A percentile compares a stretch with the other conserved stretches of the same genome.
These are phyloP conservation scores for Platichthys stellatus DNA, from an alignment of 2,113 vertebrate genomes.

Conservation along the genomic window DNA sequence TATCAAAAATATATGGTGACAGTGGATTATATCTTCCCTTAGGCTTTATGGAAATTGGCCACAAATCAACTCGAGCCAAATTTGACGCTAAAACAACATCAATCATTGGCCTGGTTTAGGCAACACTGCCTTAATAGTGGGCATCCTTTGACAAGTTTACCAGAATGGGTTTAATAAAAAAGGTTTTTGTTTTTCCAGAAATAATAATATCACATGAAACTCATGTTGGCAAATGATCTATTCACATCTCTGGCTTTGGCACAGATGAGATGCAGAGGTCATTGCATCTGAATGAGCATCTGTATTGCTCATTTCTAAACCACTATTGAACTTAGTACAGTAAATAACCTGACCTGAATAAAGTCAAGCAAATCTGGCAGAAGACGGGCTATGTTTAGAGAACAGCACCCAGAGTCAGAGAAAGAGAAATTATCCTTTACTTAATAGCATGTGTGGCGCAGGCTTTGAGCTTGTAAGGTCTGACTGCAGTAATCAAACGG, in stretches of 20 bases:
- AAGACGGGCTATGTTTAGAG: constrained; percentile 71
- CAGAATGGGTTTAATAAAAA: not conserved
- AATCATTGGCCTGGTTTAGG: not conserved
- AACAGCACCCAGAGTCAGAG: constrained; percentile 61
- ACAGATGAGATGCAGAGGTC: constrained; percentile 60
- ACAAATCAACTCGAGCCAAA: constrained; percentile 1
- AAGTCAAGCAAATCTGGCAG: constrained; percentile 68
- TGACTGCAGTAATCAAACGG: constrained; percentile 78
- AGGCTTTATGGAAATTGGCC: not conserved
- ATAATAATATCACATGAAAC: constrained; percentile 5
- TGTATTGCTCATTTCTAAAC: constrained; percentile 57
- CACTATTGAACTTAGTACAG: constrained; percentile 72
- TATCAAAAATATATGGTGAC: constrained; percentile 31
- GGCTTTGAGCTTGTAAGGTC: constrained; percentile 72
- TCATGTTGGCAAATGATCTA: constrained; percentile 36
- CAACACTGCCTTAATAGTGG: not conserved
- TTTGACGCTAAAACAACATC: not conserved
- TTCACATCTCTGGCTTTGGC: constrained; percentile 37
- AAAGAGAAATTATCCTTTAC: constrained; percentile 66
- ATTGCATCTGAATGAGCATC: constrained; percentile 68
- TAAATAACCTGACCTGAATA: constrained; percentile 80
- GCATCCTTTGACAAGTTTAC: constrained; percentile 6
- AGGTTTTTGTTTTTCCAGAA: not conserved
- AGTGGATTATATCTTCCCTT: not conserved
- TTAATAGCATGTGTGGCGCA: constrained; percentile 59